These are phyloP conservation scores for Argyra leucocephala DNA, from an alignment of 2,888 invertebrate genomes.

Conservation along the genomic window DNA sequence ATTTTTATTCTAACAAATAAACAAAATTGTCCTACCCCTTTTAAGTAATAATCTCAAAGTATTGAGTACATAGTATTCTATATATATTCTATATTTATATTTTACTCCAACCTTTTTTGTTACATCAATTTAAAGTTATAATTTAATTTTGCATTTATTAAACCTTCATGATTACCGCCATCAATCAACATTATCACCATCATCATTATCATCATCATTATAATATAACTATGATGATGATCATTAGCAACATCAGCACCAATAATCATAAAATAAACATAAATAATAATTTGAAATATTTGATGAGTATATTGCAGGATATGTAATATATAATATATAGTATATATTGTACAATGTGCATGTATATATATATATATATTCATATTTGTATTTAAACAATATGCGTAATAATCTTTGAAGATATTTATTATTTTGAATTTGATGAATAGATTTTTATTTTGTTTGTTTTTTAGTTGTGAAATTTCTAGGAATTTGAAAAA, in stretches of 20 bases:
- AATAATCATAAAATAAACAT: constrained; percentile 2
- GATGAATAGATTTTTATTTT: too few relatives aligned
- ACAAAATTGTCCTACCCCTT: too few relatives aligned
- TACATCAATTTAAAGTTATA: neutral
- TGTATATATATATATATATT: too few relatives aligned
- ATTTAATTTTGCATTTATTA: neutral
- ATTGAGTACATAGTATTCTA: too few relatives aligned
- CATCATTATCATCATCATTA: neutral
- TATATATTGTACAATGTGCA: too few relatives aligned
- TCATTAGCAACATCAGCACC: neutral
- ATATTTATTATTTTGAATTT: neutral
- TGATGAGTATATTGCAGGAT: neutral
- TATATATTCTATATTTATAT: too few relatives aligned
- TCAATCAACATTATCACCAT: neutral
- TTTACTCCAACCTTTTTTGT: too few relatives aligned
- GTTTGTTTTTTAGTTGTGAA: neutral
- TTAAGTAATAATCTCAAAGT: too few relatives aligned
- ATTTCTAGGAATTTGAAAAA: constrained; percentile 2
- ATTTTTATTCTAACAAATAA: too few relatives aligned
- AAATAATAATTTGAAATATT: neutral
- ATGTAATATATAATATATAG: too few relatives aligned
- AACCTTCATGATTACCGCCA: neutral
- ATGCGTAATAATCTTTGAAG: neutral
- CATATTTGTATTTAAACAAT: too few relatives aligned
- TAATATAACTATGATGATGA: too few relatives aligned